phyloP scores from a whole-genome alignment of 2,888 invertebrate genomes.

The Platycheirus albimanus region DNA sequence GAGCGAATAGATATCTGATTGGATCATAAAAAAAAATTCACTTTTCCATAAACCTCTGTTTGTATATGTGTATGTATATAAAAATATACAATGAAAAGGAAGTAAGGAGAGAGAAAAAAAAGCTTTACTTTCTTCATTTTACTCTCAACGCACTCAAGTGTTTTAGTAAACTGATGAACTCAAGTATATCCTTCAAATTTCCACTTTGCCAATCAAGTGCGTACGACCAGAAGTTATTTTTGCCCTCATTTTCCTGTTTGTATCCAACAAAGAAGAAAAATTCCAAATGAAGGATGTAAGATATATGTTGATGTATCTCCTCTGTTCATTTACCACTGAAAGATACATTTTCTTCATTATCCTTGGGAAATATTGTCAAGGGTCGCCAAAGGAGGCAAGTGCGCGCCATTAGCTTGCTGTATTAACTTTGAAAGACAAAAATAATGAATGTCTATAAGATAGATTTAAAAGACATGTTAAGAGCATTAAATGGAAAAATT shows the following conservation, averaged over 20 bases:
- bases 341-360: slow-evolving; percentile 58
- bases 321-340: slow-evolving; percentile 35
- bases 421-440: slow-evolving; percentile 55
- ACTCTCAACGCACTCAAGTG: slow-evolving; percentile 66
- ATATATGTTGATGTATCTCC: slow-evolving; percentile 50
- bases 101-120: slow-evolving; percentile 15
- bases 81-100: slow-evolving; percentile 5
- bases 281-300: slow-evolving; percentile 52
- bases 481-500: slow-evolving; percentile 49
- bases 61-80: no score
- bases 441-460: slow-evolving; percentile 56
- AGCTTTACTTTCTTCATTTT: slow-evolving; percentile 52
- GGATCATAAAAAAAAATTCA: slow-evolving; percentile 60
- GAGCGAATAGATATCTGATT: slow-evolving; percentile 71
- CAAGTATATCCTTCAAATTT: slow-evolving; percentile 69
- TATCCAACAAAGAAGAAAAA: slow-evolving; percentile 20
- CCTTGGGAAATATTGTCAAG: slow-evolving; percentile 49
- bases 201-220: slow-evolving; percentile 72
- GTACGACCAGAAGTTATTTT: slow-evolving; percentile 69
- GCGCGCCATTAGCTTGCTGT: slow-evolving; percentile 51
- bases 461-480: slow-evolving; percentile 63
- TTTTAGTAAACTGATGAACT: slow-evolving; percentile 69
- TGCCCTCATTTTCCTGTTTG: slow-evolving; percentile 33
- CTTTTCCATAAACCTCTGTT: slow-evolving; percentile 36
- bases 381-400: slow-evolving; percentile 37